Evolutionary conservation across 2,113 vertebrate species (phyloP), one percentile per base, ranked within the genome.

Genomic region (Rhinogobius similis): DNA sequence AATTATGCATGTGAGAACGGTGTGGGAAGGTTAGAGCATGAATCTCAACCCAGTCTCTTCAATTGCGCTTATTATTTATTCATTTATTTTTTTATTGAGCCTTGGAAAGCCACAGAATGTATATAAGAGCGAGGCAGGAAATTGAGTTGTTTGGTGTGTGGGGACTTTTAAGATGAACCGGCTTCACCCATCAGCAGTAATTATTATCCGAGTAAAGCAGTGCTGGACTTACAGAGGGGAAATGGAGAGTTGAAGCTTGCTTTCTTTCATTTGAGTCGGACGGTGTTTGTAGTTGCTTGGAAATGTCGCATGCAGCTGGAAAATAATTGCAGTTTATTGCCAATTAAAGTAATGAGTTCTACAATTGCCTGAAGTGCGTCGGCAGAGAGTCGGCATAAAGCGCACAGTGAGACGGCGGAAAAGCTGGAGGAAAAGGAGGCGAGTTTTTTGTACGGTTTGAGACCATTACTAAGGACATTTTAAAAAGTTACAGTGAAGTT

Each of bases 261-360:
- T 62, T 79, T 81, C 72, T 80, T 91, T 87, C 59, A 68, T 84
- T 87, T 32, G 55, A 41, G 67, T 85, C 68, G 76, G 64, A 65
- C 75, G 11, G 46, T 86, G 72, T 87, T 85, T 83, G 77, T 75
- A 70, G 68, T 53, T 64, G 65, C 75, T 81, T 58, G 68, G 72
- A 85, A 74, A 83, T 87, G 82, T 77, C 78, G 71, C 87, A 85
- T 89, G 83, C 86, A 90, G 90, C 88, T 90, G 85, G 78, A 84
- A 77, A 92, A 88, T 91, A 92, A 92, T 92, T 89, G 87, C 86
- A 73, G 76, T 91, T 92, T 92, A 93, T 88, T 92, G 90, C 85
- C 91, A 93, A 92, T 93, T 93, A 92, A 90, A 90, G 86, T 93
- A 93, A 93, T 92, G 90, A 92, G 89, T 88, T 90, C 76, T 83